These are phyloP conservation scores for Perca flavescens DNA, from an alignment of 2,113 vertebrate genomes.

Conservation along the genomic window DNA sequence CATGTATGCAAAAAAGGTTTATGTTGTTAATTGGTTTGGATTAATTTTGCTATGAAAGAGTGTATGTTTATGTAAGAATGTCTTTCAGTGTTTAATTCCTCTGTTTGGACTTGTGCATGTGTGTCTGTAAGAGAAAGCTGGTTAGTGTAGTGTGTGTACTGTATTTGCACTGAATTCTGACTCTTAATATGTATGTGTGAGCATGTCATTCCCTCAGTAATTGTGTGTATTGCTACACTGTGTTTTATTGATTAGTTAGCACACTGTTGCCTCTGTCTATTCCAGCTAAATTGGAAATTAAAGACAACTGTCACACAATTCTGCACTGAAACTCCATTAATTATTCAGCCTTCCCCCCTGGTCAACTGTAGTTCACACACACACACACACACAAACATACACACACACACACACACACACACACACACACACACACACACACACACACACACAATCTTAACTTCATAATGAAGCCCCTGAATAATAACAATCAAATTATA, in stretches of 20 bases:
- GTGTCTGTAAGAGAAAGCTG: not conserved
- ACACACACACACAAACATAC: conserved; percentile 9
- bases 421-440: conserved; percentile 28
- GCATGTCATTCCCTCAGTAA: conserved; percentile 3
- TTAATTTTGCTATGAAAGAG: not conserved
- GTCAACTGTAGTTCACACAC: conserved; percentile 56
- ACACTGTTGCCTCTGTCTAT: conserved; percentile 66
- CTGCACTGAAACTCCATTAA: conserved; percentile 77
- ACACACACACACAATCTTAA: not conserved
- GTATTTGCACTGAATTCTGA: not conserved
- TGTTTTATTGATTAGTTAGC: conserved; percentile 75
- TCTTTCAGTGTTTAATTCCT: not conserved
- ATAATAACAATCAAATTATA: too few species aligned
- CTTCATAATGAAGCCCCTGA: too few species aligned
- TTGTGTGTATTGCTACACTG: conserved; percentile 18
- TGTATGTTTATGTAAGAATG: not conserved
- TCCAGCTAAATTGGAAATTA: conserved; percentile 82
- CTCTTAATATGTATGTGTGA: conserved; percentile 4
- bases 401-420: conserved; percentile 30
- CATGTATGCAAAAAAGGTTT: too few species aligned
- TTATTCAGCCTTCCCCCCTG: conserved; percentile 73
- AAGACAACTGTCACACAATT: conserved; percentile 83
- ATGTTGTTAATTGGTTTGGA: not conserved
- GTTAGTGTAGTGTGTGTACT: conserved; percentile 5
- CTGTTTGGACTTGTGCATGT: not conserved